Base-by-base conservation (phyloP, 64 coral and sea anemone species). In the Cladopsammia gracilis region DNA sequence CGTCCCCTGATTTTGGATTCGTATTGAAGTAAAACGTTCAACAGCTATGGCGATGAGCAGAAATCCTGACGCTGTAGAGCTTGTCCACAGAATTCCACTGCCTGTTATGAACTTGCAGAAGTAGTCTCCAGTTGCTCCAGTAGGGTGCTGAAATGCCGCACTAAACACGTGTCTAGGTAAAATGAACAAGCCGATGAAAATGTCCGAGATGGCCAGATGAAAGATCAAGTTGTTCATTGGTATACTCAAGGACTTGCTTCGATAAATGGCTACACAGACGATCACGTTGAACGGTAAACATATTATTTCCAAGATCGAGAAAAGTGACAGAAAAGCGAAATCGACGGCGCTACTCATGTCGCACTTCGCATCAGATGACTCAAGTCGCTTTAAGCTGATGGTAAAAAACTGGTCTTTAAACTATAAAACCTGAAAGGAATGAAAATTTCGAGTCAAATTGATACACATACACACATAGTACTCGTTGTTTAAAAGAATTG, bases 51-150 rank as follows among this genome's bases (percentile, higher is more conserved):
- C 85, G 19, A 93, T 93, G 10, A 93, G 83, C 4, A 85, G 60
- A 44, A 86, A 93, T 14, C 82, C 91, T 5, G 83, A 71, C 2
- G 91, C 82, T 44, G 82, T 93, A 5, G 82, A 83, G 3, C 91
- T 64, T 11, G 75, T 93, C 91, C 91, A 93, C 8, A 93, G 62
- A 51, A 86, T 72, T 16, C 65, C 91, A 20, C 91, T 85, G 0
- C 91, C 91, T 22, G 91, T 77, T 3, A 93, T 48, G 47, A 93
- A 93, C 82, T 93, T 93, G 60, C 91, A 93, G 7, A 93, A 47
- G 22, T 77, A 86, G 48, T 93, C 82, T 1, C 91, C 79, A 43
- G 70, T 24, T 20, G 11, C 10, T 1, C 64, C 82, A 25, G 26
- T 48, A 1, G 77, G 82, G 25, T 93, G 91, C 1, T 8, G 53